A percentile compares a stretch with the other conserved stretches of the same genome.
Conservation (phyloP, 2,888 invertebrate genomes). For the Andrena chrysosceles region DNA sequence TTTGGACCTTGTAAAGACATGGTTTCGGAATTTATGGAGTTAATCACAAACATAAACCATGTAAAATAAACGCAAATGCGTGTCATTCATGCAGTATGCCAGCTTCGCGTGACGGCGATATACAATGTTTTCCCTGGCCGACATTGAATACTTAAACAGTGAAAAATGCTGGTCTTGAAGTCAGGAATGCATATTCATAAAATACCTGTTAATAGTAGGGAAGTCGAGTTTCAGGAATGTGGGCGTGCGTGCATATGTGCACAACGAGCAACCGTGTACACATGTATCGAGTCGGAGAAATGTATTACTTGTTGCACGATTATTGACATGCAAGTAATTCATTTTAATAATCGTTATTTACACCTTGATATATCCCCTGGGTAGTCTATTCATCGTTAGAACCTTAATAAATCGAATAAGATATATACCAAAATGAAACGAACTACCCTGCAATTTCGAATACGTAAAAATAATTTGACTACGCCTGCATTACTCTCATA, state of each 20-base stretch:
- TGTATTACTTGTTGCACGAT: not conserved
- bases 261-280: not conserved
- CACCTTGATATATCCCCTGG: too few species aligned
- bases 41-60: too few species aligned
- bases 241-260: not conserved
- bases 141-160: not conserved
- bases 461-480: too few species aligned
- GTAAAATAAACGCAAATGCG: too few species aligned
- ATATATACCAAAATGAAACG: too few species aligned
- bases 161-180: constrained; percentile 8
- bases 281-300: too few species aligned
- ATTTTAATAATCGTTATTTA: not conserved
- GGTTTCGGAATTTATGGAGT: too few species aligned
- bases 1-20: too few species aligned
- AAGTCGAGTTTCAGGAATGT: not conserved
- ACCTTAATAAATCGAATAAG: too few species aligned
- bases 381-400: too few species aligned
- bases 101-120: not conserved
- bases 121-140: not conserved
- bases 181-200: constrained; percentile 20
- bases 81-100: not conserved
- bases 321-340: not conserved
- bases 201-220: constrained; percentile 6
- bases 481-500: too few species aligned
- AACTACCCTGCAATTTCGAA: too few species aligned